These are phyloP conservation scores for Ascidia mentula DNA, from an alignment of 23 tunicate genomes.

Conservation along the genomic window DNA sequence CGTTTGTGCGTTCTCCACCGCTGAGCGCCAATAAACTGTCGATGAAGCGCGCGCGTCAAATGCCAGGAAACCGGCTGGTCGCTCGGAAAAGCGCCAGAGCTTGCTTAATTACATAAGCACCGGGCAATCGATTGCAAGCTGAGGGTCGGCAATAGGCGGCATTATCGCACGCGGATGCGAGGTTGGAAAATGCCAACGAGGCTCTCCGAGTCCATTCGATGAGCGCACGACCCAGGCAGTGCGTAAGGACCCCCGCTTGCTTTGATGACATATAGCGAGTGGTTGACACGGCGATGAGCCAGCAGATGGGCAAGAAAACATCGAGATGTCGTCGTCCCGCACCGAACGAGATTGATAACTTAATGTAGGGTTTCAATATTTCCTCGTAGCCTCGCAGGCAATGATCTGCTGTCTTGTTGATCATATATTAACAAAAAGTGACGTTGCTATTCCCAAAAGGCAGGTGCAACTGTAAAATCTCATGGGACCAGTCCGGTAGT, in stretches of 20 bases:
- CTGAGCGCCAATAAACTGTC: slow-evolving; percentile 10
- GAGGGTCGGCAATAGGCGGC: neutral
- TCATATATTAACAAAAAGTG: too few relatives aligned
- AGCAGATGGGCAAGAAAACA: neutral
- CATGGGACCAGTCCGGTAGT: too few relatives aligned
- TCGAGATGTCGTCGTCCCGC: neutral
- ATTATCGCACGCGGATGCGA: slow-evolving; percentile 4
- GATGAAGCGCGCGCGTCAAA: neutral
- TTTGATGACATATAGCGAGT: neutral
- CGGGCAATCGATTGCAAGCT: slow-evolving; percentile 3
- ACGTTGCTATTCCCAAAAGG: slow-evolving; percentile 6
- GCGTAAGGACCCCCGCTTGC: too few relatives aligned
- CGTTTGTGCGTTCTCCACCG: neutral
- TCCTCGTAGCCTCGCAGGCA: neutral
- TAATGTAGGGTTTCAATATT: neutral
- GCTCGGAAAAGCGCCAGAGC: slow-evolving; percentile 3
- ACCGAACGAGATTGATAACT: neutral
- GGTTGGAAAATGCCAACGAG: slow-evolving; percentile 11
- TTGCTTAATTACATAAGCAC: slow-evolving; percentile 2
- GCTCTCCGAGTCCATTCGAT: neutral
- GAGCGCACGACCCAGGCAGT: neutral
- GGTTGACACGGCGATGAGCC: neutral
- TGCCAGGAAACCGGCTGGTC: slow-evolving; percentile 15
- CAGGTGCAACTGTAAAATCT: too few relatives aligned
- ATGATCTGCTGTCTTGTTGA: neutral